Percentiles rank a stretch among this genome's conserved stretches.
Evolutionary conservation across 2,797 vertebrate genomes (phyloP).

Genomic region (Phrynocephalus guinanensis): DNA sequence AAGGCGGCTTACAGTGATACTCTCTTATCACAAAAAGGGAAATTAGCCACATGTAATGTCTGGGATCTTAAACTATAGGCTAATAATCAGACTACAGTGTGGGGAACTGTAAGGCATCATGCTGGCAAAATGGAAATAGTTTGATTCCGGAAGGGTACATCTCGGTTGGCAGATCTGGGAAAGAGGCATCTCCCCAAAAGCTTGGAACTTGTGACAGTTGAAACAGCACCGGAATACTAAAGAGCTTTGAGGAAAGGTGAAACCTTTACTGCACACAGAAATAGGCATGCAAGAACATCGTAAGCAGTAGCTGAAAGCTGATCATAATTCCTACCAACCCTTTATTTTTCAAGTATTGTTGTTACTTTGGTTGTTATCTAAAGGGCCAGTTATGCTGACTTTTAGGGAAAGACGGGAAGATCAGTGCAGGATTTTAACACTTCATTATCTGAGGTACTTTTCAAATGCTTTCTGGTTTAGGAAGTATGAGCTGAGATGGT

Average conservation of each 20-base stretch:
- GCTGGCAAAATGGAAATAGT: not conserved
- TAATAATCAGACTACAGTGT: slow-evolving; percentile 34
- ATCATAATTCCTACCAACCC: not conserved
- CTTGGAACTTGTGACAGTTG: not conserved
- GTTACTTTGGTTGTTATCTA: not conserved
- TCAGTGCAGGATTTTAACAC: not conserved
- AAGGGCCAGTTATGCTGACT: not conserved
- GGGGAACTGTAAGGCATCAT: slow-evolving; percentile 39
- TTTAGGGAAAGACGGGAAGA: not conserved
- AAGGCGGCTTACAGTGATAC: not conserved
- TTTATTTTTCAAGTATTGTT: not conserved
- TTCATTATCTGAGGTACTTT: not conserved
- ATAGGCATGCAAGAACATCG: slow-evolving; percentile 14
- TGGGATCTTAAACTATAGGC: slow-evolving; percentile 27
- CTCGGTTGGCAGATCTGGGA: slow-evolving; percentile 19
- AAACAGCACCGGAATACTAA: slow-evolving; percentile 1
- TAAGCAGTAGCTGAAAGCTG: not conserved
- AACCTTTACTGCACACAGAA: not conserved
- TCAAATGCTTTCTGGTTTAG: not conserved
- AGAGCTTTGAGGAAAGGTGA: slow-evolving; percentile 14
- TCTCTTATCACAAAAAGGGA: slow-evolving; percentile 46
- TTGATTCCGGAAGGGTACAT: not conserved
- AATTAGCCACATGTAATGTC: slow-evolving; percentile 36
- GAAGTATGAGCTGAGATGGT: slow-evolving; percentile 26
- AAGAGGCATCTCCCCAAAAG: slow-evolving; percentile 41